A percentile compares a stretch with the other conserved stretches of the same genome.
Evolutionary conservation across 2,113 vertebrate genomes (phyloP).

Genomic region (Corydoras maculifer): DNA sequence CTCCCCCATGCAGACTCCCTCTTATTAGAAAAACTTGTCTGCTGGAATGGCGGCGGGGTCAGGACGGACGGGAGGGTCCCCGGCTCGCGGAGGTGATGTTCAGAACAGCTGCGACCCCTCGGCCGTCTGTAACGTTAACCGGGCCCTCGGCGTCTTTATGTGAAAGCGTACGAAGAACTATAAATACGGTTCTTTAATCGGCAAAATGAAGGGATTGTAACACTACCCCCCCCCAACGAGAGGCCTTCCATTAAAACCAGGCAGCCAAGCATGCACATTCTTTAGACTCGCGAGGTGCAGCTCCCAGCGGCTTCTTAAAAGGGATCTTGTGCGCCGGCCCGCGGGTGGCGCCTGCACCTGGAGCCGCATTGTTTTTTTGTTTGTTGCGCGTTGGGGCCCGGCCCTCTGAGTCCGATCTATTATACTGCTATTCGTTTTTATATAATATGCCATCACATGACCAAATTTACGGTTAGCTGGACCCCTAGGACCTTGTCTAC

Average conservation of each 20-base stretch:
- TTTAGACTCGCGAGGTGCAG: slow-evolving; percentile 57
- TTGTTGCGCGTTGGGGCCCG: no score
- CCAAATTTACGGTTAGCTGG: no score
- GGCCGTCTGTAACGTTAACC: slow-evolving; percentile 5
- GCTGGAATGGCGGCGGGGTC: slow-evolving; percentile 15
- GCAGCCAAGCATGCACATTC: slow-evolving; percentile 69
- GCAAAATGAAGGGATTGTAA: slow-evolving; percentile 60
- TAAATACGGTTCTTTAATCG: no score
- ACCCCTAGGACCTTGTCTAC: no score
- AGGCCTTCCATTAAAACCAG: slow-evolving; percentile 66
- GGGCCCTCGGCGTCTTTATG: no score
- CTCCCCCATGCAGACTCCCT: background rate
- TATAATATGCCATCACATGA: no score
- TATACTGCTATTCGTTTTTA: no score
- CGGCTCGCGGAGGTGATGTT: slow-evolving; percentile 41
- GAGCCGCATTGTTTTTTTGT: slow-evolving; percentile 2
- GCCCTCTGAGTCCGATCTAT: no score
- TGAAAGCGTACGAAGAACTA: no score
- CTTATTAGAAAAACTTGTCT: slow-evolving; percentile 31
- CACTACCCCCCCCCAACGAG: slow-evolving; percentile 57
- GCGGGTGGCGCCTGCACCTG: slow-evolving; percentile 22
- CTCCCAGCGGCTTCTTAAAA: slow-evolving; percentile 18
- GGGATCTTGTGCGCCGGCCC: slow-evolving; percentile 35
- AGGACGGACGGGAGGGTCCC: slow-evolving; percentile 27
- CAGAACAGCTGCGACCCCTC: slow-evolving; percentile 54